phyloP scores from a whole-genome alignment of 2,888 invertebrate genomes.

The Drosophila prolongata region DNA sequence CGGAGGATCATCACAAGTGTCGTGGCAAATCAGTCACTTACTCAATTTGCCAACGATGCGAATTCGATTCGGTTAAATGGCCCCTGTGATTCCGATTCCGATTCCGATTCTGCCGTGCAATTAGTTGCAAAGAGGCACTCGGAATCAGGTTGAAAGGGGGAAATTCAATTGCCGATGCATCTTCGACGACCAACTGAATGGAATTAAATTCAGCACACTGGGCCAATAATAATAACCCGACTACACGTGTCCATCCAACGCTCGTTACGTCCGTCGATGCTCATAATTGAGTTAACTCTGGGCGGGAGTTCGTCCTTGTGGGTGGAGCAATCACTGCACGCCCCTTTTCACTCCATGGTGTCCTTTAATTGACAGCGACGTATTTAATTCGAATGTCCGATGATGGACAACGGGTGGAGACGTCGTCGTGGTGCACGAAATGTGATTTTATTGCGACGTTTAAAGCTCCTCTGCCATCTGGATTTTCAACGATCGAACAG shows the following conservation, averaged over 20 bases:
- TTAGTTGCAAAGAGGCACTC: slow-evolving; percentile 33
- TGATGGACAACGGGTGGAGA: slow-evolving; percentile 30
- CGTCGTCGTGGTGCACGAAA: slow-evolving; percentile 47
- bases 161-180: slow-evolving; percentile 36
- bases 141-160: neutral
- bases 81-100: neutral
- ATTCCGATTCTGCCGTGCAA: slow-evolving; percentile 27
- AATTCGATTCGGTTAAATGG: slow-evolving; percentile 36
- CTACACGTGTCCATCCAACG: slow-evolving; percentile 47
- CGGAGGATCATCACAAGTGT: slow-evolving; percentile 12
- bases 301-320: slow-evolving; percentile 5
- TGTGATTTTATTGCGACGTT: slow-evolving; percentile 46
- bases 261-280: slow-evolving; percentile 48
- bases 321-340: slow-evolving; percentile 39
- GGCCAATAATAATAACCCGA: slow-evolving; percentile 39
- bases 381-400: slow-evolving; percentile 52
- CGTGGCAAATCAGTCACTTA: slow-evolving; percentile 40
- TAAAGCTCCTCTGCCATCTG: slow-evolving; percentile 8
- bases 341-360: slow-evolving; percentile 7
- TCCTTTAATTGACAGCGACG: slow-evolving; percentile 62
- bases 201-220: slow-evolving; percentile 63
- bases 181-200: slow-evolving; percentile 61
- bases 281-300: slow-evolving; percentile 46
- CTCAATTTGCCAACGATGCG: slow-evolving; percentile 46
- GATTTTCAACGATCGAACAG: slow-evolving; percentile 1